Percentiles rank a stretch among this genome's conserved stretches.
These are phyloP conservation scores for Pogonognathellus flavescens DNA, from an alignment of 1,140 invertebrate genomes.

Conservation along the genomic window DNA sequence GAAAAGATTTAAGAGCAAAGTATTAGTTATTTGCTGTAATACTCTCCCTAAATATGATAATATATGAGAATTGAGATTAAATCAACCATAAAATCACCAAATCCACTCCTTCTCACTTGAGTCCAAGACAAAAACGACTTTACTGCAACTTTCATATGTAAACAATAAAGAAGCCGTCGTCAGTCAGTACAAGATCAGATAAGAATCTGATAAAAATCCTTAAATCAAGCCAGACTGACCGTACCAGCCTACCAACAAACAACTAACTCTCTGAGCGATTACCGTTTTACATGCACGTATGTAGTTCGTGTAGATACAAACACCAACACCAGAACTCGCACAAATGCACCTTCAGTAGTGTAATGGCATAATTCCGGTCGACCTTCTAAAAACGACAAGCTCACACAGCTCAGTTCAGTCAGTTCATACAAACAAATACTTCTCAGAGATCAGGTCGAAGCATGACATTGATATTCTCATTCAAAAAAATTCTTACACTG, in stretches of 20 bases:
- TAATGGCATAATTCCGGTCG: constrained; percentile 43
- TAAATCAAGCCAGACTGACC: not conserved
- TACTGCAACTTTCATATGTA: too few relatives aligned
- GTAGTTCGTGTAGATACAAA: not conserved
- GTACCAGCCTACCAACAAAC: not conserved
- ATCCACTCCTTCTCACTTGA: constrained; percentile 10
- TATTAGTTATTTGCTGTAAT: not conserved
- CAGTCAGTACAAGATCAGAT: not conserved
- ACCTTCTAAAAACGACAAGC: constrained; percentile 17
- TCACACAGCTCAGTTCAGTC: not conserved
- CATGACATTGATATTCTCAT: constrained; percentile 11
- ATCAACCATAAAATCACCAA: constrained; percentile 6
- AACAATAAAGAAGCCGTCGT: not conserved
- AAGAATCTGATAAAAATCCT: constrained; percentile 15
- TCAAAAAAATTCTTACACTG: not conserved
- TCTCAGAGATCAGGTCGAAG: constrained; percentile 23
- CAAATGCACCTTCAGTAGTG: not conserved
- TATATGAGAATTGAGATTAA: constrained; percentile 15
- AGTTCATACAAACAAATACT: too few relatives aligned
- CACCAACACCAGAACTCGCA: not conserved
- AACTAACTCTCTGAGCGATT: not conserved
- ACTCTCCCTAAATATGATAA: not conserved
- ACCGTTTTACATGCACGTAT: not conserved
- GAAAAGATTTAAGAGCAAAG: not conserved
- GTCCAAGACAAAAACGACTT: not conserved